Evolutionary conservation across 2,113 vertebrate genomes (phyloP).

Genomic region (Cepphus grylle): DNA sequence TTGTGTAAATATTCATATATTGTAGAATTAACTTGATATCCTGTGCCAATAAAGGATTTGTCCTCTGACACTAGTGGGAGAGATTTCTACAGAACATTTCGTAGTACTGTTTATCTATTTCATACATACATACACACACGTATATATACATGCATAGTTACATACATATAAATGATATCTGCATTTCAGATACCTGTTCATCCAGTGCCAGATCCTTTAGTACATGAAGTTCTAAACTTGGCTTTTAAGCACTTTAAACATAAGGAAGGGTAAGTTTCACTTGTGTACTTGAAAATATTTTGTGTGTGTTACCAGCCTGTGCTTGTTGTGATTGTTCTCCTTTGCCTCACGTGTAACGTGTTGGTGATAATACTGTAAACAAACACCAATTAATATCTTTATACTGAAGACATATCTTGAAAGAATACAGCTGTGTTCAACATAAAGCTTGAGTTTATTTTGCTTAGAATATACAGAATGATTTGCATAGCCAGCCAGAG

Average conservation of each 20-base stretch:
- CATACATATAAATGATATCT: not conserved
- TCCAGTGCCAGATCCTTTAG: conserved; percentile 97
- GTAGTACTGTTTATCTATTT: not conserved
- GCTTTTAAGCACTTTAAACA: conserved; percentile 99
- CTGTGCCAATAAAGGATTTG: not conserved
- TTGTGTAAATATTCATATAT: not conserved
- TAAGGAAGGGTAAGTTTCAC: conserved; percentile 91
- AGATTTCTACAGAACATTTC: not conserved
- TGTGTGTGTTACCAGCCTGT: not conserved
- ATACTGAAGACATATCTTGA: not conserved
- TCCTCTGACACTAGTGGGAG: not conserved
- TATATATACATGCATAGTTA: not conserved
- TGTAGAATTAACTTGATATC: not conserved
- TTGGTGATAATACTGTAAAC: not conserved
- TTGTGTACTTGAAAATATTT: not conserved
- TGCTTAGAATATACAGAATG: not conserved
- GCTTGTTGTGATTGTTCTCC: not conserved
- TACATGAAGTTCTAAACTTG: conserved; percentile 99
- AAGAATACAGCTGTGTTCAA: not conserved
- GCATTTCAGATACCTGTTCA: conserved; percentile 95
- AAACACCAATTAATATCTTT: not conserved
- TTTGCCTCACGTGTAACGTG: not conserved
- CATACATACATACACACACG: not conserved
- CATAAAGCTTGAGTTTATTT: not conserved
- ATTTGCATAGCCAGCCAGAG: not conserved